These are phyloP conservation scores for Watsonalla cultraria DNA, from an alignment of 2,888 invertebrate species.

Conservation along the genomic window DNA sequence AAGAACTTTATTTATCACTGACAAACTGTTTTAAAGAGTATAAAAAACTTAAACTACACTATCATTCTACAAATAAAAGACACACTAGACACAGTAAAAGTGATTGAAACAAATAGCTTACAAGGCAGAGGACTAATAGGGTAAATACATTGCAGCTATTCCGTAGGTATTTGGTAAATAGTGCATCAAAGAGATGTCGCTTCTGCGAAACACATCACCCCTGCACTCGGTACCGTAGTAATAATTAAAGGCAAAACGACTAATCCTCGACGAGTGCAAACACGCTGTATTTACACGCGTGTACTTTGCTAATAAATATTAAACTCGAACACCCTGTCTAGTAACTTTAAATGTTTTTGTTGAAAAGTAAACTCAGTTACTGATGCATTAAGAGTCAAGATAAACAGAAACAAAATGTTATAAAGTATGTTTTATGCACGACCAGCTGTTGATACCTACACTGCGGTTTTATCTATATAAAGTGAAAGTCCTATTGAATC, in stretches of 20 bases:
- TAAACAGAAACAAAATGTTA: too few relatives aligned
- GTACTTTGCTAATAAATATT: slow-evolving; percentile 27
- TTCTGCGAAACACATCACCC: slow-evolving; percentile 12
- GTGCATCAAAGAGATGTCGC: not conserved
- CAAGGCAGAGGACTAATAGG: not conserved
- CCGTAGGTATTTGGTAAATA: too few relatives aligned
- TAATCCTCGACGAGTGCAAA: slow-evolving; percentile 41
- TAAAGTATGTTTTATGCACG: too few relatives aligned
- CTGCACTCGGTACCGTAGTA: slow-evolving; percentile 34
- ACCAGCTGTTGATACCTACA: too few relatives aligned
- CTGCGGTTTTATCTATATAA: too few relatives aligned
- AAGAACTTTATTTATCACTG: too few relatives aligned
- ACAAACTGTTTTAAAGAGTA: too few relatives aligned
- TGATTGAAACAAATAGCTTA: not conserved
- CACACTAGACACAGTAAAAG: too few relatives aligned
- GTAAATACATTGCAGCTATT: not conserved
- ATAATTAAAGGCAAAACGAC: slow-evolving; percentile 47
- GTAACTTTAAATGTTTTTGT: not conserved
- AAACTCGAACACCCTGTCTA: slow-evolving; percentile 14
- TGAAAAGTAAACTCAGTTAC: not conserved
- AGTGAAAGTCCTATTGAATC: too few relatives aligned
- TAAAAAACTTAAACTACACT: too few relatives aligned
- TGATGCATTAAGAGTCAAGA: too few relatives aligned
- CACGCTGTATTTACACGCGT: slow-evolving; percentile 24
- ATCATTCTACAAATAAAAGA: too few relatives aligned